Conservation (phyloP, 1,140 invertebrate species). For the Euborellia annulipes region DNA sequence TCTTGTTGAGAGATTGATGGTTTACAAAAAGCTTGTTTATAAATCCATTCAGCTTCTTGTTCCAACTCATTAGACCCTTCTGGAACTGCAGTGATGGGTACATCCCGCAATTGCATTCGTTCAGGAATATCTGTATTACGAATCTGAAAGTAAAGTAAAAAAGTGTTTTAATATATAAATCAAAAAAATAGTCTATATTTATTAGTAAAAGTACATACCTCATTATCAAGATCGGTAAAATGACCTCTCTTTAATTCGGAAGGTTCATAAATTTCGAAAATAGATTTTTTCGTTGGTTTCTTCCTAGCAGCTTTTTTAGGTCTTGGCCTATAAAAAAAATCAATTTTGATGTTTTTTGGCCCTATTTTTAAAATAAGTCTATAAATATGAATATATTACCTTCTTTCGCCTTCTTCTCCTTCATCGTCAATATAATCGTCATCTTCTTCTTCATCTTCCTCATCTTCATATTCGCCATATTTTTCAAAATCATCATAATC, state of each 20-base stretch:
- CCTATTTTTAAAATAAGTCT: too few species aligned
- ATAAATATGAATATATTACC: too few species aligned
- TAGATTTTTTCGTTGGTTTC: slow-evolving; percentile 71
- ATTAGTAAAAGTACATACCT: slow-evolving; percentile 32
- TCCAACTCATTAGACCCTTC: slow-evolving; percentile 78
- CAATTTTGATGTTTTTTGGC: too few species aligned
- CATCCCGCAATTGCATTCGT: slow-evolving; percentile 76
- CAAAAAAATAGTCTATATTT: background rate
- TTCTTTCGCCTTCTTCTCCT: slow-evolving; percentile 36
- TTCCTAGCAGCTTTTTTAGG: slow-evolving; percentile 60
- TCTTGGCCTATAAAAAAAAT: slow-evolving; percentile 20
- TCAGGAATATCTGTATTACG: slow-evolving; percentile 80
- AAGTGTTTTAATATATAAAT: slow-evolving; percentile 4
- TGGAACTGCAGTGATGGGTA: slow-evolving; percentile 61
- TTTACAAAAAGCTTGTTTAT: slow-evolving; percentile 80
- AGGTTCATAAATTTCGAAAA: slow-evolving; percentile 93
- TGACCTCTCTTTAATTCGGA: slow-evolving; percentile 91
- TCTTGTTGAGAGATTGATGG: slow-evolving; percentile 66
- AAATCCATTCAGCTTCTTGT: slow-evolving; percentile 96
- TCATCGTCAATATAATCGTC: slow-evolving; percentile 58
- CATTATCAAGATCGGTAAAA: slow-evolving; percentile 87
- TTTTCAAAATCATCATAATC: slow-evolving; percentile 92
- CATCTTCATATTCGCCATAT: slow-evolving; percentile 74
- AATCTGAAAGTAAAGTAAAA: slow-evolving; percentile 34
- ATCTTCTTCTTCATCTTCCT: slow-evolving; percentile 64